Evolutionary conservation across 2,113 vertebrate species (phyloP), one percentile per base, ranked within the genome.

Genomic region (Bos indicus): DNA sequence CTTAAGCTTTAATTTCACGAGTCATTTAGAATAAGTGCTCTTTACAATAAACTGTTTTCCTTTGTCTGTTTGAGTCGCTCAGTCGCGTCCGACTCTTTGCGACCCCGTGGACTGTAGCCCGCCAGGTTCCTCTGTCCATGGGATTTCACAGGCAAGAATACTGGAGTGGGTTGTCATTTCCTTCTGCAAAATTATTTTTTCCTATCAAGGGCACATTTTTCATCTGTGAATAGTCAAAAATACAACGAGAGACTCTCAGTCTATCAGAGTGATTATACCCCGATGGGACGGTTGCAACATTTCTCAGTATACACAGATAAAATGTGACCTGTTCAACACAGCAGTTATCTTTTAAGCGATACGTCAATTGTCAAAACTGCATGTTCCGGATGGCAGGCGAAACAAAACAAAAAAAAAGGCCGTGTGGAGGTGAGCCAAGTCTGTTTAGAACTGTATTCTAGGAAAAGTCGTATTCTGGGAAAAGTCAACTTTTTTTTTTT

Each of bases 61-160:
- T 6, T 5, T 74, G 21, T 36, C 67, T 13, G 21, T 25, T 3
- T 40, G 6, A 74, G 5, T 23, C 5, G 2, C 21, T 40, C 1
- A 40, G 36, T 0, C 0, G 21, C 6, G 5, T 25, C 21, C 0
- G 2, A 43, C 67, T 36, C 19, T 74, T 6, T 40, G 21, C 6
- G 21, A 43, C 36, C 36, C 36, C 10, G 2, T 43, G 71, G 67
- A 25, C 67, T 40, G 21, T 1, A 40, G 36, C 36, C 36, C 2
- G 1, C 36, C 36, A n/a, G 33, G 64, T 21, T n/a, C 67, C 36
- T 40, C 67, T 43, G 67, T 40, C 67, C 67, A 12, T 12, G 67
- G 21, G 19, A 13, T 23, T 40, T 25, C 21, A 36, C 21, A 74
- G 71, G 36, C 71, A 74, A 43, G 71, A 74, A 43, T 12, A 14